These are phyloP conservation scores for Drosophila meridiana DNA, from an alignment of 2,888 invertebrate species.

Conservation along the genomic window DNA sequence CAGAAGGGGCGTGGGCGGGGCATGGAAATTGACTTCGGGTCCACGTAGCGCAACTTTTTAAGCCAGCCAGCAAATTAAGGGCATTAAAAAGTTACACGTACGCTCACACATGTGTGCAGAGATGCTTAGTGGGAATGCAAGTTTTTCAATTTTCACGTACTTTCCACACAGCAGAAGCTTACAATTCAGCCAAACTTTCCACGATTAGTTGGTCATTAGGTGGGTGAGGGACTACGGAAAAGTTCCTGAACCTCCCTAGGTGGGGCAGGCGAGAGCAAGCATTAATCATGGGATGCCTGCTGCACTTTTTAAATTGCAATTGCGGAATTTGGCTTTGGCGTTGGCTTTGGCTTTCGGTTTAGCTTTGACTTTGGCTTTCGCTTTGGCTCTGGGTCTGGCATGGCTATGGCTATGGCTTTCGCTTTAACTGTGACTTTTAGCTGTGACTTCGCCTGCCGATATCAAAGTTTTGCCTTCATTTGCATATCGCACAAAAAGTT, in stretches of 20 bases:
- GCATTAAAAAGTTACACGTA: slow-evolving; percentile 74
- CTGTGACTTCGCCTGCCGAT: slow-evolving; percentile 51
- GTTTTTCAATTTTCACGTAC: slow-evolving; percentile 75
- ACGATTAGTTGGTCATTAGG: slow-evolving; percentile 65
- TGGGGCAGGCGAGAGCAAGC: slow-evolving; percentile 25
- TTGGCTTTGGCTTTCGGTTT: slow-evolving; percentile 14
- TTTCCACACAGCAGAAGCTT: slow-evolving; percentile 57
- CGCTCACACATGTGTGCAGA: slow-evolving; percentile 22
- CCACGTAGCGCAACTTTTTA: slow-evolving; percentile 75
- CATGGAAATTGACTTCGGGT: slow-evolving; percentile 62
- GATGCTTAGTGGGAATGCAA: slow-evolving; percentile 51
- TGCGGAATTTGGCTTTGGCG: slow-evolving; percentile 46
- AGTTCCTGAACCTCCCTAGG: slow-evolving; percentile 33
- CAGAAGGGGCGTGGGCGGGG: not conserved
- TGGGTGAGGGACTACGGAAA: slow-evolving; percentile 30
- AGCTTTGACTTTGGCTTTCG: slow-evolving; percentile 18
- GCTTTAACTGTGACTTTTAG: slow-evolving; percentile 18
- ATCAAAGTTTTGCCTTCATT: slow-evolving; percentile 71
- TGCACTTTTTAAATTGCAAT: slow-evolving; percentile 66
- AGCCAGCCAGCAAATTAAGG: slow-evolving; percentile 76
- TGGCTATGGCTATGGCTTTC: slow-evolving; percentile 11
- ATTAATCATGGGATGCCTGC: slow-evolving; percentile 63
- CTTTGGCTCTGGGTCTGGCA: not conserved
- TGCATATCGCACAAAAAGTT: slow-evolving; percentile 75
- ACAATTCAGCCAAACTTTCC: slow-evolving; percentile 69